phyloP scores from a whole-genome alignment of 2,888 invertebrate genomes.

The Spodoptera littoralis region DNA sequence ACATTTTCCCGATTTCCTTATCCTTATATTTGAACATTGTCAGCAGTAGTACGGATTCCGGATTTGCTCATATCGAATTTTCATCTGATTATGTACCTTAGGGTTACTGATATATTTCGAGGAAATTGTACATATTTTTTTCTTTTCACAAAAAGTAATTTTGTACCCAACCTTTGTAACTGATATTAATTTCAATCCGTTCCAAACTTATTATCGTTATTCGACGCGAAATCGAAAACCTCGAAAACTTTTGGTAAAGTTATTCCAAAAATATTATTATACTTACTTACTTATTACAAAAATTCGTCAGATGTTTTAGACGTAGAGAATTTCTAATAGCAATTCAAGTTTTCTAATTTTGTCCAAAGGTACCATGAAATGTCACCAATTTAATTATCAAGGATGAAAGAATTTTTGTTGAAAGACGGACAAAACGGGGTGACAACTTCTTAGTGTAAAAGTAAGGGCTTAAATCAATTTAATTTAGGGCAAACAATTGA shows the following conservation, averaged over 20 bases:
- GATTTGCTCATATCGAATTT: no score
- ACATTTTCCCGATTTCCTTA: no score
- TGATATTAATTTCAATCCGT: slow-evolving; percentile 18
- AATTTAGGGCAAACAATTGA: slow-evolving; percentile 34
- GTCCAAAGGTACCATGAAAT: slow-evolving; percentile 47
- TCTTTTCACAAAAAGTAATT: background rate
- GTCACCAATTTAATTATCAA: slow-evolving; percentile 68
- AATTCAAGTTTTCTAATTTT: slow-evolving; percentile 72
- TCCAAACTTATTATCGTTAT: slow-evolving; percentile 22
- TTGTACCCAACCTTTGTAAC: background rate
- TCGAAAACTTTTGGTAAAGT: slow-evolving; percentile 22
- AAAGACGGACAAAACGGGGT: slow-evolving; percentile 17
- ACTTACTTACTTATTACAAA: slow-evolving; percentile 24
- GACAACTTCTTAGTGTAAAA: slow-evolving; percentile 4
- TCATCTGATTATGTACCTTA: no score
- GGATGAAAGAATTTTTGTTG: slow-evolving; percentile 35
- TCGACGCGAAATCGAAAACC: slow-evolving; percentile 26
- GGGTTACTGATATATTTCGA: no score
- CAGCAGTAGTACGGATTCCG: no score
- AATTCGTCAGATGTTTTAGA: slow-evolving; percentile 63
- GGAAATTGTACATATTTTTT: no score
- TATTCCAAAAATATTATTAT: slow-evolving; percentile 48
- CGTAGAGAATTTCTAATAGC: slow-evolving; percentile 55
- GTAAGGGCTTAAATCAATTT: slow-evolving; percentile 22
- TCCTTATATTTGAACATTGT: no score